phyloP scores from a whole-genome alignment of 2,888 invertebrate genomes.

The Muscina levida region DNA sequence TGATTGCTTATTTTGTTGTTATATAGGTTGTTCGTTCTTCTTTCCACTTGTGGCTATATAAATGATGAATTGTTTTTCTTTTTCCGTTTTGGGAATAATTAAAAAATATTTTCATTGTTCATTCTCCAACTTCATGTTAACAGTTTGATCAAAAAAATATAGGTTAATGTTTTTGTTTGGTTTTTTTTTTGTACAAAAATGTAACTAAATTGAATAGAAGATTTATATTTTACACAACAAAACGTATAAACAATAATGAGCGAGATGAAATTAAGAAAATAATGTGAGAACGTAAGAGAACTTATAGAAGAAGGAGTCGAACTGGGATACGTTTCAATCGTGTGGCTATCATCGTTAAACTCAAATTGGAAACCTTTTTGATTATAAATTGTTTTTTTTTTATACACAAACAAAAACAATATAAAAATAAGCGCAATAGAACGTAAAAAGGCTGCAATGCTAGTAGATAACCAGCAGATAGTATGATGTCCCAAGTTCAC shows the following conservation, averaged over 20 bases:
- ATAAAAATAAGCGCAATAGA: too few species aligned
- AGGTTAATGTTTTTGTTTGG: conserved; percentile 54
- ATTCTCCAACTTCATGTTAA: conserved; percentile 59
- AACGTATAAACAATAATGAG: too few species aligned
- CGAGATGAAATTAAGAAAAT: too few species aligned
- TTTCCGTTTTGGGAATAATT: conserved; percentile 58
- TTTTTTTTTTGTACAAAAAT: conserved; percentile 56
- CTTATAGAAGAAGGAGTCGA: conserved; percentile 38
- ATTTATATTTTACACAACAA: conserved; percentile 60
- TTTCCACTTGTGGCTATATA: conserved; percentile 59
- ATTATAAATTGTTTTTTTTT: too few species aligned
- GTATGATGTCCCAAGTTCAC: too few species aligned
- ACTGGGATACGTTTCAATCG: conserved; percentile 17
- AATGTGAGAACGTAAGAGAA: conserved; percentile 30
- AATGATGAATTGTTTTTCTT: conserved; percentile 56
- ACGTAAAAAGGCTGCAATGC: too few species aligned
- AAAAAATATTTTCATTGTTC: conserved; percentile 63
- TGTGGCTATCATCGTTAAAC: conserved; percentile 5
- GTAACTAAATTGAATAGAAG: conserved; percentile 45
- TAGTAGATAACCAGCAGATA: too few species aligned
- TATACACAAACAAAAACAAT: too few species aligned
- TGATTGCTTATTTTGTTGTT: conserved; percentile 62
- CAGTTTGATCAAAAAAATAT: conserved; percentile 62
- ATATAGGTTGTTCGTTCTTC: conserved; percentile 47
- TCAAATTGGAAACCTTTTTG: conserved; percentile 51